Evolutionary conservation across 2,888 invertebrate species (phyloP), one percentile per base, ranked within the genome.

Genomic region (Amphipoea lucens): DNA sequence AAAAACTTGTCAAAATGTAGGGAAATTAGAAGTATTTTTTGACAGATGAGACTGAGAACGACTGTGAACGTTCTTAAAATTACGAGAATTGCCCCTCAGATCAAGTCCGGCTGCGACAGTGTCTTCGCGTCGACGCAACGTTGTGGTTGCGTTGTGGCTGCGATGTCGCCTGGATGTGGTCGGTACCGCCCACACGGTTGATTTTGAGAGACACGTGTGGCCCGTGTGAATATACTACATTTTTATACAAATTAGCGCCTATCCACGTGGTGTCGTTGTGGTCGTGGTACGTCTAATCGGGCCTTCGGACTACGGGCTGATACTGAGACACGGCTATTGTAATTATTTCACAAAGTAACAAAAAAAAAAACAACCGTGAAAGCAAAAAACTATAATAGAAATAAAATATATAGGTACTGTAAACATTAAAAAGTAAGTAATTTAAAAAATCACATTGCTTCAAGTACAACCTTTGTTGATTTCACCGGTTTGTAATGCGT

Each of bases 401-500:
- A 51, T 69, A 51, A 29, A 63, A 40, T 6, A 17, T 23, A 17
- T 12, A 57, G 57, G 23, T 57, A 40, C 4, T 11, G 17, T 40
- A 71, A 40, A 71, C 17, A 63, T n/a, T 5, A 11, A n/a, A n/a
- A 54, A 40, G 14, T 23, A 54, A 40, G 14, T 23, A 7, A 4
- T 23, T 11, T 6, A n/a, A 40, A n/a, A 11, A 14, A 45, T 36
- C 68, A 0, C 51, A 12, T 40, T 29, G 29, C 48, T 66, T 83
- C 20, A 81, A 54, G 65, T 23, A 69, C 14, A 76, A 73, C 12
- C 42, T 57, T 17, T 66, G 12, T 72, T 73, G 7, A 62, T 48
- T 42, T 54, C 40, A 11, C 63, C 81, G 3, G 74, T 11, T 54
- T 65, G 45, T 48, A 62, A 23, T 45, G 72, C 20, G 42, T 62